Conservation (phyloP, 2,797 vertebrate genomes). For the Brachyrhaphis roseni region DNA sequence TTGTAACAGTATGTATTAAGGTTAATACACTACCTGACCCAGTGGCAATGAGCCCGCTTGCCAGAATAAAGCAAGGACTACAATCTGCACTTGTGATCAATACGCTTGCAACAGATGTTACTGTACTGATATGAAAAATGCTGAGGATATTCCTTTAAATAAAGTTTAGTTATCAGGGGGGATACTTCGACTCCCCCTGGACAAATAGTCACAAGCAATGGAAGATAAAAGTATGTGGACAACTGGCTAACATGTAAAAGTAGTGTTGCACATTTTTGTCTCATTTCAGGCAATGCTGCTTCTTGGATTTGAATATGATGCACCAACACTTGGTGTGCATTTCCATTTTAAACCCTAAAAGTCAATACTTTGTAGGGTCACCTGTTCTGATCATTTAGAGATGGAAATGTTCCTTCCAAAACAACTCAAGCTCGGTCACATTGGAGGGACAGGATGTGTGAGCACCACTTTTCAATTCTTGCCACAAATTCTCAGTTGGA, state of each 20-base stretch:
- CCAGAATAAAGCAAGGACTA: slow-evolving; percentile 25
- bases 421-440: neutral
- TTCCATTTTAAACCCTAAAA: neutral
- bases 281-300: too few relatives aligned
- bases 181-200: too few relatives aligned
- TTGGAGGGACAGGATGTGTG: neutral
- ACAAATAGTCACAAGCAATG: neutral
- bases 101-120: slow-evolving; percentile 40
- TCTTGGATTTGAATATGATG: neutral
- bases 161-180: neutral
- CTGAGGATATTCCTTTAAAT: neutral
- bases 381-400: too few relatives aligned
- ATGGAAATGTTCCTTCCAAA: too few relatives aligned
- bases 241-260: too few relatives aligned
- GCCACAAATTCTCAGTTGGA: neutral
- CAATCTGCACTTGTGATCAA: slow-evolving; percentile 37
- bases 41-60: slow-evolving; percentile 36
- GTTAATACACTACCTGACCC: slow-evolving; percentile 34
- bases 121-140: neutral
- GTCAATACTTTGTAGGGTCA: neutral
- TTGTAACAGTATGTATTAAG: slow-evolving; percentile 42
- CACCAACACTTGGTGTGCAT: neutral
- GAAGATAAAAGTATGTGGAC: too few relatives aligned
- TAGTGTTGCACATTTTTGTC: too few relatives aligned
- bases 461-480: neutral